phyloP scores from a whole-genome alignment of 2,888 invertebrate species.

The Schrankia costaestrigalis region DNA sequence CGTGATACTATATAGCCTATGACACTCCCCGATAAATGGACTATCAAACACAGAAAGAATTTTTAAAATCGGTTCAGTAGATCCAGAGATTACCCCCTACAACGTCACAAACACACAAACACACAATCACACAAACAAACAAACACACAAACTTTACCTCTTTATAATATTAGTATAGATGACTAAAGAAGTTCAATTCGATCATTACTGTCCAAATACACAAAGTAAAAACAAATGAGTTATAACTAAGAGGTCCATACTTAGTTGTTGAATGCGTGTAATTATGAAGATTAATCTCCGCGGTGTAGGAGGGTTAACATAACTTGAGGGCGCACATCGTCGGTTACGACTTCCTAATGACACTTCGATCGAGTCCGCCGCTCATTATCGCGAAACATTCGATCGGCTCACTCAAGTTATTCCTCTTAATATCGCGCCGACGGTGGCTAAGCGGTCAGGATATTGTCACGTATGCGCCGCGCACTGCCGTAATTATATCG shows the following conservation, averaged over 20 bases:
- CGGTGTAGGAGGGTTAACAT: constrained; percentile 59
- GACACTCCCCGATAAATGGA: too few species aligned
- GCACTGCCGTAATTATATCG: constrained; percentile 77
- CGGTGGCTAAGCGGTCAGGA: constrained; percentile 64
- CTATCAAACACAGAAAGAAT: too few species aligned
- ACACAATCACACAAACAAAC: too few species aligned
- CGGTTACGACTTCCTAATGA: constrained; percentile 79
- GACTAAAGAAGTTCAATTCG: constrained; percentile 23
- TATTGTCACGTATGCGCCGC: constrained; percentile 76
- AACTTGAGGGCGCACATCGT: constrained; percentile 70
- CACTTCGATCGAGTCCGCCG: constrained; percentile 73
- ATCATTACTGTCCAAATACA: constrained; percentile 21
- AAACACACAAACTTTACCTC: too few species aligned
- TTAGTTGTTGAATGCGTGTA: constrained; percentile 46
- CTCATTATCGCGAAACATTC: constrained; percentile 78
- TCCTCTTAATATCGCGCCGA: constrained; percentile 75
- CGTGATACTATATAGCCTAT: too few species aligned
- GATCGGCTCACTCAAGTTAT: constrained; percentile 73
- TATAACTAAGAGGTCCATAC: constrained; percentile 45
- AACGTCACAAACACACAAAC: too few species aligned
- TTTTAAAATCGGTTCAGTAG: too few species aligned
- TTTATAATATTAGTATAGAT: too few species aligned
- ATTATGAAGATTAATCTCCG: constrained; percentile 71
- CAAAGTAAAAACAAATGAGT: constrained; percentile 35
- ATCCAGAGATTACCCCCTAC: too few species aligned